Conservation (phyloP, 2,797 vertebrate genomes). For the Amphiprion clarkii region DNA sequence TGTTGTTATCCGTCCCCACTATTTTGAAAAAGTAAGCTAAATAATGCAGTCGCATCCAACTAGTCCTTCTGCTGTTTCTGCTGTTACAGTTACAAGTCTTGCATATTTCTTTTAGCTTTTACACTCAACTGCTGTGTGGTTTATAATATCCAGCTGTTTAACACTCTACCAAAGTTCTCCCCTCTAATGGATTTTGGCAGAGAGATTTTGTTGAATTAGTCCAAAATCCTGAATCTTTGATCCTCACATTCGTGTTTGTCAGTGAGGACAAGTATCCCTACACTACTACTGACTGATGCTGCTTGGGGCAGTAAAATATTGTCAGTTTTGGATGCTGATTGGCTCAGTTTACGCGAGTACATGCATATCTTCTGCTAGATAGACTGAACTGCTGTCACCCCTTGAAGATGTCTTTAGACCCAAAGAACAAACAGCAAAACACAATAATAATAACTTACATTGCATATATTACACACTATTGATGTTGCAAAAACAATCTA, state of each 20-base stretch:
- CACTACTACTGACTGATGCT: not conserved
- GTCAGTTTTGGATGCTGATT: not conserved
- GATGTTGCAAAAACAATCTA: too few species aligned
- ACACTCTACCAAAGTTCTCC: not conserved
- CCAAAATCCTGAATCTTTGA: not conserved
- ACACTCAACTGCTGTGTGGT: not conserved
- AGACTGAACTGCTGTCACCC: not conserved
- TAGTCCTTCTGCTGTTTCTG: not conserved
- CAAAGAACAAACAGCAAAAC: not conserved
- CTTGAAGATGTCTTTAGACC: not conserved
- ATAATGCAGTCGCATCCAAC: conserved; percentile 31
- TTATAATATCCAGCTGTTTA: not conserved
- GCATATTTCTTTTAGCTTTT: not conserved
- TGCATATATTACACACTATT: not conserved
- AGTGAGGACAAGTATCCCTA: not conserved
- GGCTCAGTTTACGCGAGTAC: not conserved
- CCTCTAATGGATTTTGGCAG: too few species aligned
- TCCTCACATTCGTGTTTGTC: not conserved
- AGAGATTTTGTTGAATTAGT: not conserved
- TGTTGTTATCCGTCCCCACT: not conserved
- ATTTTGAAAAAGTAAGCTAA: conserved; percentile 16
- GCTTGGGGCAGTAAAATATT: not conserved
- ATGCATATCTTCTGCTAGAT: conserved; percentile 1
- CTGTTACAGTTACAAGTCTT: not conserved
- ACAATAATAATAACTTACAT: not conserved